Percentiles rank a stretch among this genome's conserved stretches.
These are phyloP conservation scores for Mus minutoides DNA, from an alignment of 2,797 vertebrate genomes.

Conservation along the genomic window DNA sequence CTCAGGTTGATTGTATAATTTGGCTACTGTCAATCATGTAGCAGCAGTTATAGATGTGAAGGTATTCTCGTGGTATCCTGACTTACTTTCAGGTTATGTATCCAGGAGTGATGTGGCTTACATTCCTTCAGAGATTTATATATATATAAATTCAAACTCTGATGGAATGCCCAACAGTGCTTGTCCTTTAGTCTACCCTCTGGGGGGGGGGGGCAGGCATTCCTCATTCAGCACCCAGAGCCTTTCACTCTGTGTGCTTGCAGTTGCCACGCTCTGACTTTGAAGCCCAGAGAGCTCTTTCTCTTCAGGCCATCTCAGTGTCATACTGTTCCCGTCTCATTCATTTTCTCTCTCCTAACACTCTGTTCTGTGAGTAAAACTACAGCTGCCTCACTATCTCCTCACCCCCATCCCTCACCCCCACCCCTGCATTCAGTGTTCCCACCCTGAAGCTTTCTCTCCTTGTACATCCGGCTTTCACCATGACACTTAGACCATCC, in stretches of 20 bases:
- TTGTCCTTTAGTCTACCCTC: neutral
- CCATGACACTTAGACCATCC: neutral
- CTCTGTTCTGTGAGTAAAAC: neutral
- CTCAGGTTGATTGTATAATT: neutral
- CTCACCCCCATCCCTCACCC: neutral
- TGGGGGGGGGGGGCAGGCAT: neutral
- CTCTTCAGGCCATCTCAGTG: neutral
- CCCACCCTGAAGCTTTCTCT: neutral
- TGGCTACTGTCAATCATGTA: neutral
- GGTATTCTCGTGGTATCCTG: neutral
- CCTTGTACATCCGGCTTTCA: neutral
- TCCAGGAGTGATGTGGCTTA: neutral
- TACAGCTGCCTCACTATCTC: neutral
- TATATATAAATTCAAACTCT: neutral
- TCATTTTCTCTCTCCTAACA: neutral
- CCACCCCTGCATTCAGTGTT: neutral
- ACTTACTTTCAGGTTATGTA: neutral
- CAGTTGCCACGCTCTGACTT: neutral
- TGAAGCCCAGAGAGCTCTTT: neutral
- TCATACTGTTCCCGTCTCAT: neutral
- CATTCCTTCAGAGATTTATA: neutral
- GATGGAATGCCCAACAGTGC: neutral
- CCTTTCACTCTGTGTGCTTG: fast-evolving
- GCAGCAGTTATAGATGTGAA: no score
- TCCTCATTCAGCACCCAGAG: fast-evolving